A percentile compares a stretch with the other conserved stretches of the same genome.
phyloP scores from a whole-genome alignment of 2,888 invertebrate species.

The Micoletzkya japonica region DNA sequence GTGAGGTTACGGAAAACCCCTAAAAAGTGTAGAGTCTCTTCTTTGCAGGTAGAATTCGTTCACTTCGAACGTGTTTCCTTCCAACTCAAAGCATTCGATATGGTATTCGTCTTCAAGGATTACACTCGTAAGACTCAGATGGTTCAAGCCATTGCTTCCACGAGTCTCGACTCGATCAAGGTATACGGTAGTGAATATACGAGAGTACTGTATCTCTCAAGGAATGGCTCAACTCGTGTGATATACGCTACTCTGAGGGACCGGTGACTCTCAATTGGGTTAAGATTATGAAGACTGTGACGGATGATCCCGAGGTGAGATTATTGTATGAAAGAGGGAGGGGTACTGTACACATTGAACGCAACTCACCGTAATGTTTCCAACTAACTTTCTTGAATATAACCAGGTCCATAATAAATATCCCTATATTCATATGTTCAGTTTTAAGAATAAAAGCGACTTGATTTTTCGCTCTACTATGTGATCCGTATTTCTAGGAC shows the following conservation, averaged over 20 bases:
- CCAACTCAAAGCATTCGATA: conserved; percentile 97
- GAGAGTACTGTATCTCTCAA: neutral
- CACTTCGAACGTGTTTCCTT: conserved; percentile 99
- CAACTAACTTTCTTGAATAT: no score
- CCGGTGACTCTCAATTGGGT: conserved; percentile 98
- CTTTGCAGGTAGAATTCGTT: conserved; percentile 91
- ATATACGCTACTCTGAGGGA: conserved; percentile 95
- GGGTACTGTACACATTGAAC: no score
- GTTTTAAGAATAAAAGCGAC: neutral
- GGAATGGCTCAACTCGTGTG: conserved; percentile 75
- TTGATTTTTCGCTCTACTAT: no score
- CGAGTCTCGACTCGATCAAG: conserved; percentile 97
- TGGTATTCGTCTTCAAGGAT: conserved; percentile 97
- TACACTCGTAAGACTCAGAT: conserved; percentile 89
- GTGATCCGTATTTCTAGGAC: conserved; percentile 67
- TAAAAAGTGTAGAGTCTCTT: neutral
- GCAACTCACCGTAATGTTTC: no score
- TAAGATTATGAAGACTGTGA: conserved; percentile 99
- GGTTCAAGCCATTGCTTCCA: conserved; percentile 99
- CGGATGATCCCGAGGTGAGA: conserved; percentile 83
- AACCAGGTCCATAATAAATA: no score
- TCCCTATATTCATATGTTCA: neutral
- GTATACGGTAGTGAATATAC: conserved; percentile 69
- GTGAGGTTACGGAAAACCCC: neutral
- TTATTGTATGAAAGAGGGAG: neutral